Conservation (phyloP, 2,888 invertebrate genomes). For the Cecidostiba fungosa region DNA sequence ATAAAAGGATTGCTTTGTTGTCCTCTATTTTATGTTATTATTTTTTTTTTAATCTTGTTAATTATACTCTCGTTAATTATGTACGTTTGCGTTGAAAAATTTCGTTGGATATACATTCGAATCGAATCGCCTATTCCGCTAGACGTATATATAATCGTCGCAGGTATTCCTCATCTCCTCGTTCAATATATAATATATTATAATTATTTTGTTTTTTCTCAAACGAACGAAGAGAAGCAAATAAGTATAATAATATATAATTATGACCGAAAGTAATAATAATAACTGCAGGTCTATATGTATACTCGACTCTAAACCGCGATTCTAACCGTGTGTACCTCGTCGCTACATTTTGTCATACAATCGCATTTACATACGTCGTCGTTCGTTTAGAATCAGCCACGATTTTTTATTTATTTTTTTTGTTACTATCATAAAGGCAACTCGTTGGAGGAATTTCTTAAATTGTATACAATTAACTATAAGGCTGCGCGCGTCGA, state of each 20-base stretch:
- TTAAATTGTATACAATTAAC: conserved; percentile 74
- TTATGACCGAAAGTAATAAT: background rate
- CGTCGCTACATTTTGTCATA: conserved; percentile 21
- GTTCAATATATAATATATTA: background rate
- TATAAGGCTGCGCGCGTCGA: conserved; percentile 77
- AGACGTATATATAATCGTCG: background rate
- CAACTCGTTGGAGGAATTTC: conserved; percentile 78
- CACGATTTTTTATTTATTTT: conserved; percentile 17
- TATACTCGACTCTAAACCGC: conserved; percentile 20
- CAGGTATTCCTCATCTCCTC: background rate
- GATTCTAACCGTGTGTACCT: background rate
- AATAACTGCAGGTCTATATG: background rate
- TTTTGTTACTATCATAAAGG: conserved; percentile 70
- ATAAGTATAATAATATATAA: background rate
- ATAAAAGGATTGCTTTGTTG: conserved; percentile 44
- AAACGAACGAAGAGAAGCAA: conserved; percentile 4
- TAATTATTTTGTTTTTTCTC: background rate
- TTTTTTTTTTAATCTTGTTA: background rate
- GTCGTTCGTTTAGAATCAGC: conserved; percentile 34
- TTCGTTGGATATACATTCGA: conserved; percentile 59
- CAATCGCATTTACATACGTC: background rate
- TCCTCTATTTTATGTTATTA: conserved; percentile 17
- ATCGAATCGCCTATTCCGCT: conserved; percentile 18
- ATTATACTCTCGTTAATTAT: background rate
- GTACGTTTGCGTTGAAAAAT: conserved; percentile 51